phyloP scores from a whole-genome alignment of 1,140 invertebrate genomes.

The Heterodera carotae region DNA sequence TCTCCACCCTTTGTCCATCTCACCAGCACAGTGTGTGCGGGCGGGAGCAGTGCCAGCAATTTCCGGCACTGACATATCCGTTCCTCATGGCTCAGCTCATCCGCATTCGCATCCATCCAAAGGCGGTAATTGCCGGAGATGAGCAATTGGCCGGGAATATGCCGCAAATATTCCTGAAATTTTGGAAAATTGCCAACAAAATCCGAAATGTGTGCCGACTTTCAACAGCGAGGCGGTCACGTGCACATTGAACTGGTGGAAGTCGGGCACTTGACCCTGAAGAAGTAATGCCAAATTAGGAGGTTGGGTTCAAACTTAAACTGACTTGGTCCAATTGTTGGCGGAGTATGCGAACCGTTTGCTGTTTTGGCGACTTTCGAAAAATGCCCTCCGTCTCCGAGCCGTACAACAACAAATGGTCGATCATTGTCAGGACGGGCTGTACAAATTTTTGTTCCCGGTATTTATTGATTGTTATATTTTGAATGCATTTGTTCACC shows the following conservation, averaged over 20 bases:
- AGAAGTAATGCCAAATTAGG: not conserved
- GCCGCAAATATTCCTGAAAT: constrained; percentile 51
- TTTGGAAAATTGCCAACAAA: constrained; percentile 10
- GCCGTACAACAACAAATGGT: constrained; percentile 48
- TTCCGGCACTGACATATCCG: constrained; percentile 42
- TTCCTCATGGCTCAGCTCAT: constrained; percentile 28
- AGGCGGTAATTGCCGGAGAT: constrained; percentile 54
- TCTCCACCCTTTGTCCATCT: not conserved
- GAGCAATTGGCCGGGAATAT: constrained; percentile 51
- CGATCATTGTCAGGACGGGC: constrained; percentile 54
- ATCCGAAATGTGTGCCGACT: constrained; percentile 19
- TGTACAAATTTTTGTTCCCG: constrained; percentile 5
- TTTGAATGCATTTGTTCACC: not conserved
- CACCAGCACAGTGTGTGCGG: constrained; percentile 47
- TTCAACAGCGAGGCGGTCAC: constrained; percentile 54
- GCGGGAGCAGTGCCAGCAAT: constrained; percentile 43
- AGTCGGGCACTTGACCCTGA: constrained; percentile 53
- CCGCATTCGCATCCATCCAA: constrained; percentile 47
- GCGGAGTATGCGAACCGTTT: constrained; percentile 43
- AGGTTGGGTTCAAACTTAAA: not conserved
- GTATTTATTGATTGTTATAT: too few relatives aligned
- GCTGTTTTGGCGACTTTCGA: constrained; percentile 53
- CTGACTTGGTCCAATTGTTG: constrained; percentile 39
- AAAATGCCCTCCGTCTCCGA: constrained; percentile 52
- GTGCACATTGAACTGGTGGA: constrained; percentile 52